These are phyloP conservation scores for Drosophila mayri DNA, from an alignment of 1,140 invertebrate species.

Conservation along the genomic window DNA sequence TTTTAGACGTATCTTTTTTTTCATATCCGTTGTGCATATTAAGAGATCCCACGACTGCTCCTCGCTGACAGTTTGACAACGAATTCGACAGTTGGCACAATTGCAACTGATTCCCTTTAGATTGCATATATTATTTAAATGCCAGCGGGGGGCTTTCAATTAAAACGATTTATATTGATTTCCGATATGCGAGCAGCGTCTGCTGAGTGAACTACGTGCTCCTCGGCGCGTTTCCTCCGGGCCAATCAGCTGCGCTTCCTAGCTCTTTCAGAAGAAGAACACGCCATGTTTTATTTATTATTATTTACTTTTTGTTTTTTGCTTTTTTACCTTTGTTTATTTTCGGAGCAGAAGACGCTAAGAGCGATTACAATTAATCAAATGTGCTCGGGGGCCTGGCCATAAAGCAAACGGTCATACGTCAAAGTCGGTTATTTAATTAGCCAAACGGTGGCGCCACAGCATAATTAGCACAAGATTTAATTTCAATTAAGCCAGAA, in stretches of 20 bases:
- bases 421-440: constrained; percentile 66
- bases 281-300: constrained; percentile 74
- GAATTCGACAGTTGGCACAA: constrained; percentile 42
- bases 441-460: constrained; percentile 64
- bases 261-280: constrained; percentile 28
- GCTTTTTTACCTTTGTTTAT: constrained; percentile 10
- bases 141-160: constrained; percentile 10
- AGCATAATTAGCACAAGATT: constrained; percentile 63
- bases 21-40: constrained; percentile 18
- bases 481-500: constrained; percentile 51
- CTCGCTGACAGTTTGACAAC: constrained; percentile 36
- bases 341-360: constrained; percentile 17
- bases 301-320: constrained; percentile 43
- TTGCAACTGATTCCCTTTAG: constrained; percentile 36
- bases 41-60: constrained; percentile 10
- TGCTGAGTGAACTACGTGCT: constrained; percentile 53
- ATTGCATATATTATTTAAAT: constrained; percentile 38
- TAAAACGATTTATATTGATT: constrained; percentile 68
- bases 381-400: constrained; percentile 45
- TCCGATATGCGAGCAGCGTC: constrained; percentile 57
- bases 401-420: constrained; percentile 54
- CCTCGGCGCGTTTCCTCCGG: constrained; percentile 56
- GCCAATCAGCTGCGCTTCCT: constrained; percentile 17
- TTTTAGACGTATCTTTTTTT: not conserved
- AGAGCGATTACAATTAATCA: constrained; percentile 65